phyloP scores from a whole-genome alignment of 2,797 vertebrate genomes.

The Molossus alvarezi region DNA sequence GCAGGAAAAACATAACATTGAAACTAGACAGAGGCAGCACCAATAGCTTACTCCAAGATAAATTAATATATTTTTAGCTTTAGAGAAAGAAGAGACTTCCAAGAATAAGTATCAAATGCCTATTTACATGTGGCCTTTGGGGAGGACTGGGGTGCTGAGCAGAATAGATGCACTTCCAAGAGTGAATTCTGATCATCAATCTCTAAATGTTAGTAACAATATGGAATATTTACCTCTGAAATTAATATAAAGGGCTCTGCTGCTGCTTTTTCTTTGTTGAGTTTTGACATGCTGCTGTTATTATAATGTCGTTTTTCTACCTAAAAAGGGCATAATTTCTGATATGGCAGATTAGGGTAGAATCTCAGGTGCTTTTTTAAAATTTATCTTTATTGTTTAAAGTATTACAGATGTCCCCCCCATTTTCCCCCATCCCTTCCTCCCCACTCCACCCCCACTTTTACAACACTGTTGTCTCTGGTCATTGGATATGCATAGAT shows the following conservation, averaged over 20 bases:
- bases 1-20: neutral
- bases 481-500: too few species aligned
- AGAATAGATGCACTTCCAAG: neutral
- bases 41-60: neutral
- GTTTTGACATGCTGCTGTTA: neutral
- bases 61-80: neutral
- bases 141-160: neutral
- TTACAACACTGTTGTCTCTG: too few species aligned
- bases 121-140: neutral
- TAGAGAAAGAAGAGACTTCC: neutral
- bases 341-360: neutral
- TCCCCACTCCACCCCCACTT: too few species aligned
- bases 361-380: neutral
- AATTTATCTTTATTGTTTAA: too few species aligned
- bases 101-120: neutral
- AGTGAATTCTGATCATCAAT: neutral
- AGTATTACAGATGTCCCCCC: too few species aligned
- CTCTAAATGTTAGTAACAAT: neutral
- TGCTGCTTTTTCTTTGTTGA: neutral
- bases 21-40: neutral
- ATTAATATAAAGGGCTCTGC: neutral
- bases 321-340: slow-evolving; percentile 72
- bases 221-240: slow-evolving; percentile 8
- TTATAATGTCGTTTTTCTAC: slow-evolving; percentile 67
- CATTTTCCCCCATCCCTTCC: too few species aligned